phyloP scores from a whole-genome alignment of 1,140 invertebrate species.

The Polypedilum vanderplanki region DNA sequence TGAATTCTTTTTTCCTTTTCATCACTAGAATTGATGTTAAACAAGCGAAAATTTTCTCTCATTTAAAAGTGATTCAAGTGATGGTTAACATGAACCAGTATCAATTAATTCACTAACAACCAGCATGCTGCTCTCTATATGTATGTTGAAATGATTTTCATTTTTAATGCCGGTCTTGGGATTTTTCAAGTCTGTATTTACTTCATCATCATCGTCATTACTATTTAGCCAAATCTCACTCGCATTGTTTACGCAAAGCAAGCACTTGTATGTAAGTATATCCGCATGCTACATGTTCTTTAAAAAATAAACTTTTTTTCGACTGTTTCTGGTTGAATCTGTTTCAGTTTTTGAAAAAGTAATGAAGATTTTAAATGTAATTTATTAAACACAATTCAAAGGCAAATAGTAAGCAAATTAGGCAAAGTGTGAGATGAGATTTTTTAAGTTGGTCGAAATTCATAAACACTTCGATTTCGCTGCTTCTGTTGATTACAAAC shows the following conservation, averaged over 20 bases:
- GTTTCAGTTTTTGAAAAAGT: not conserved
- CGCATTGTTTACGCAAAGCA: constrained; percentile 5
- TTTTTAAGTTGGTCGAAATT: not conserved
- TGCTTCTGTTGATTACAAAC: not conserved
- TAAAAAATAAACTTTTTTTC: not conserved
- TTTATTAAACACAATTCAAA: constrained; percentile 20
- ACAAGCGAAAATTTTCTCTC: not conserved
- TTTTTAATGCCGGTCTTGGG: constrained; percentile 14
- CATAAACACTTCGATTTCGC: not conserved
- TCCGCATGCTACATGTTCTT: not conserved
- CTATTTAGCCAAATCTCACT: not conserved
- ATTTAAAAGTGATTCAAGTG: constrained; percentile 7
- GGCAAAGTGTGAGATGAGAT: not conserved
- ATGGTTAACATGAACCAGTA: constrained; percentile 25
- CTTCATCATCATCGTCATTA: not conserved
- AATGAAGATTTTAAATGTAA: constrained; percentile 16
- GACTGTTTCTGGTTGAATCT: not conserved
- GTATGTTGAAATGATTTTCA: not conserved
- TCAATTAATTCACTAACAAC: not conserved
- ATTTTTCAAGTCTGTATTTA: not conserved
- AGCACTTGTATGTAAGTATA: constrained; percentile 17
- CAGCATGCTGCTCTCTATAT: not conserved
- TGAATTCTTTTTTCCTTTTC: not conserved
- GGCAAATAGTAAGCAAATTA: not conserved
- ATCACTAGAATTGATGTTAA: constrained; percentile 5